Evolutionary conservation across 2,113 vertebrate species (phyloP).

Genomic region (Psilopogon haemacephalus): DNA sequence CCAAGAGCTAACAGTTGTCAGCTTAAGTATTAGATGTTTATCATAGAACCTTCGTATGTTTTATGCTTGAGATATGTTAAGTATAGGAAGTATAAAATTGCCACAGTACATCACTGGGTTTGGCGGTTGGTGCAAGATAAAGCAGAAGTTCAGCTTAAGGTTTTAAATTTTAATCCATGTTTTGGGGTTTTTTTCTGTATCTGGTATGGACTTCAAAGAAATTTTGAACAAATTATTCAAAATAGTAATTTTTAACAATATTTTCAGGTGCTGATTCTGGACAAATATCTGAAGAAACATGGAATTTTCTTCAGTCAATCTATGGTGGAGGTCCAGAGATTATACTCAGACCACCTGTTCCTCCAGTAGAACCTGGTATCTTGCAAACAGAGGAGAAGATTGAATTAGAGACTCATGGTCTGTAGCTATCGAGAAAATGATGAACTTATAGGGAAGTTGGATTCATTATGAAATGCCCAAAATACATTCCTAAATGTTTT

Average conservation of each 20-base stretch:
- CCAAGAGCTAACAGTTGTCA: background rate
- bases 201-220: background rate
- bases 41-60: background rate
- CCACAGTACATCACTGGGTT: background rate
- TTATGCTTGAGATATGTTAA: background rate
- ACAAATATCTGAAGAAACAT: conserved; percentile 98
- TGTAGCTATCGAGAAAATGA: conserved; percentile 74
- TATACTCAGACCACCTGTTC: conserved; percentile 86
- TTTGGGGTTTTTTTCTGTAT: background rate
- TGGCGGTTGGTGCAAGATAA: background rate
- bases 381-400: conserved; percentile 93
- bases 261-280: conserved; percentile 93
- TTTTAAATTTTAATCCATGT: background rate
- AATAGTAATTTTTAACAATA: background rate
- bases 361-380: conserved; percentile 81
- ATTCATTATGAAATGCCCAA: conserved; percentile 71
- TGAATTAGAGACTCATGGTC: conserved; percentile 91
- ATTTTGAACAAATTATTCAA: background rate
- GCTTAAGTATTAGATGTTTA: background rate
- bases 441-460: conserved; percentile 48
- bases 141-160: background rate
- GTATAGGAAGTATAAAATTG: background rate
- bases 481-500: conserved; percentile 74
- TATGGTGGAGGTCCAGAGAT: conserved; percentile 94
- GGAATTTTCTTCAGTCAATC: conserved; percentile 94